phyloP scores from a whole-genome alignment of 2,113 vertebrate genomes.

The Paramisgurnus dabryanus region DNA sequence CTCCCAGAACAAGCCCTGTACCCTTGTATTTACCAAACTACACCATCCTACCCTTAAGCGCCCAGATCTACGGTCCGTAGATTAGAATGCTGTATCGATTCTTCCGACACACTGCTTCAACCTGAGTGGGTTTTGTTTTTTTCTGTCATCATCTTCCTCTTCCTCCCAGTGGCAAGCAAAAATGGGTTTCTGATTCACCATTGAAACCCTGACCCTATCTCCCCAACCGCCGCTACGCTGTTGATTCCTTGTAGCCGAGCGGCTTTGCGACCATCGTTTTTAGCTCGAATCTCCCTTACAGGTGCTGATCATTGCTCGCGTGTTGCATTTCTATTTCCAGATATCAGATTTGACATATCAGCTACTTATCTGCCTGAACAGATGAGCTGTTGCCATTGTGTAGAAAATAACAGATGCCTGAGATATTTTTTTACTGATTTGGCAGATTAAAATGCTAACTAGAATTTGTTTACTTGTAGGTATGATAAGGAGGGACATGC shows the following conservation, averaged over 20 bases:
- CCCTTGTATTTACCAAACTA: conserved; percentile 58
- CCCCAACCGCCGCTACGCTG: conserved; percentile 55
- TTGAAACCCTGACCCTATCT: conserved; percentile 57
- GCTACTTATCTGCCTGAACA: conserved; percentile 11
- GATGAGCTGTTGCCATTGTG: conserved; percentile 13
- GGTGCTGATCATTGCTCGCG: conserved; percentile 13
- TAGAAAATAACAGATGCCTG: not conserved
- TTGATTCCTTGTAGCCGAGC: conserved; percentile 62
- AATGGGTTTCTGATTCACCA: conserved; percentile 65
- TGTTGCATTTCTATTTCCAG: not conserved
- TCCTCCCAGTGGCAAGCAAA: conserved; percentile 52
- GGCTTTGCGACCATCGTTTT: conserved; percentile 37
- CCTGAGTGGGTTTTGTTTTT: conserved; percentile 44
- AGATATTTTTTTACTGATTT: not conserved
- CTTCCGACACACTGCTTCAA: conserved; percentile 43
- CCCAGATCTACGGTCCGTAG: conserved; percentile 53
- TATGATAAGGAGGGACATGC: conserved; percentile 92
- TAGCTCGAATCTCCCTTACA: conserved; percentile 25
- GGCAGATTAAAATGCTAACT: not conserved
- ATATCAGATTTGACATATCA: conserved; percentile 27
- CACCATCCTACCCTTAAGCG: conserved; percentile 30
- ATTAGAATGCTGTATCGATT: conserved; percentile 66
- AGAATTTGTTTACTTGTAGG: conserved; percentile 69
- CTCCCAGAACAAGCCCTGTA: conserved; percentile 60
- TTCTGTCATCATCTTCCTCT: conserved; percentile 21